Evolutionary conservation across 2,113 vertebrate genomes (phyloP).

Genomic region (Aythya baeri): DNA sequence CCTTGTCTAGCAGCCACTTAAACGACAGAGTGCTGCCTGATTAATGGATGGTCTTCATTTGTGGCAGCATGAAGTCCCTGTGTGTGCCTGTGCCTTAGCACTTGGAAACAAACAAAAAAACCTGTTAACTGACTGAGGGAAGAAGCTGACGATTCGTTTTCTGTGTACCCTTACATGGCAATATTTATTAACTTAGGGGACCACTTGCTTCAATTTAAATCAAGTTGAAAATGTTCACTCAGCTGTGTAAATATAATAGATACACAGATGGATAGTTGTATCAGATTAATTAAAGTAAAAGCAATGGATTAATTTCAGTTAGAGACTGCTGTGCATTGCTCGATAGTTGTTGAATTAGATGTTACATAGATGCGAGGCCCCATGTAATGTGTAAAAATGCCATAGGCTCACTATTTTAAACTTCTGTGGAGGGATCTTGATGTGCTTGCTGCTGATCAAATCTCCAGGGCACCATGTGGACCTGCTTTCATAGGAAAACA

Average conservation of each 20-base stretch:
- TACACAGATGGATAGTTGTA: not conserved
- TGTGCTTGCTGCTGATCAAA: not conserved
- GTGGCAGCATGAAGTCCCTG: not conserved
- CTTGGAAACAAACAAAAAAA: not conserved
- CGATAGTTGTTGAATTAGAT: not conserved
- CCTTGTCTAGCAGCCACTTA: not conserved
- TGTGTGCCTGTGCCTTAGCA: not conserved
- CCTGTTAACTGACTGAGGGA: not conserved
- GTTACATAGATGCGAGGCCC: not conserved
- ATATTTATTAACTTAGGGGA: not conserved
- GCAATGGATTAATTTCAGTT: not conserved
- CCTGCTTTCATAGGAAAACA: not conserved
- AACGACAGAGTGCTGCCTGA: not conserved
- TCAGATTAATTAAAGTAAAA: not conserved
- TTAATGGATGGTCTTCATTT: not conserved
- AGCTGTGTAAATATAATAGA: not conserved
- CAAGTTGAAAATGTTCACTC: not conserved
- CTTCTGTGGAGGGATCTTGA: not conserved
- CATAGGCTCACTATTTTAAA: not conserved
- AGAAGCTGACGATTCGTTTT: not conserved
- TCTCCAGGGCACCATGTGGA: not conserved
- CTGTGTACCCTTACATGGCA: not conserved
- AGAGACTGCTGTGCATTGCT: not conserved
- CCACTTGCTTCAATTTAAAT: not conserved
- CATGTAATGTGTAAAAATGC: not conserved